phyloP scores from a whole-genome alignment of 2,113 vertebrate genomes.

The Perca schrenkii region DNA sequence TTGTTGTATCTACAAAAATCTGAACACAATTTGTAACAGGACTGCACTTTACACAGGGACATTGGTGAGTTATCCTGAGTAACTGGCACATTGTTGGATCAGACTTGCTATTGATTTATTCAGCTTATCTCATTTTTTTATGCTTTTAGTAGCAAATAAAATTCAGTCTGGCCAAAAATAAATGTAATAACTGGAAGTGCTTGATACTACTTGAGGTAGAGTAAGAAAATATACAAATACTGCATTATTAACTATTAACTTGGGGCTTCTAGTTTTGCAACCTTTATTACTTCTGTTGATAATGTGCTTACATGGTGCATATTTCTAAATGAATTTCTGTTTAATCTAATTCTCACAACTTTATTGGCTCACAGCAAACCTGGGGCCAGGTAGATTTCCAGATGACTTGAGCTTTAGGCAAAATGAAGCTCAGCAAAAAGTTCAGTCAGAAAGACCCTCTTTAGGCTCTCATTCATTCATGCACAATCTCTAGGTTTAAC shows the following conservation, averaged over 20 bases:
- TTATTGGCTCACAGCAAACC: constrained; percentile 15
- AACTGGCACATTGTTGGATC: background rate
- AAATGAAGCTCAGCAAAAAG: background rate
- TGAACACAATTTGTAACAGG: background rate
- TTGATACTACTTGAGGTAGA: background rate
- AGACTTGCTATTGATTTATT: background rate
- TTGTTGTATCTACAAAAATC: background rate
- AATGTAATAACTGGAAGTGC: background rate
- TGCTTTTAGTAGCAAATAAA: background rate
- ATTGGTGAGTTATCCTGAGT: background rate
- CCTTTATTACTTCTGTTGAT: background rate
- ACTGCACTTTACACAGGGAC: no score
- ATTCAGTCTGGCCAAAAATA: background rate
- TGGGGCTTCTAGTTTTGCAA: background rate
- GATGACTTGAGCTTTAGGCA: constrained; percentile 10
- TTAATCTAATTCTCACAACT: constrained; percentile 28
- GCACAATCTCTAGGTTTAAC: no score
- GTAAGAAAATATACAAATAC: background rate
- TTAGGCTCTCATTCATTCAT: no score
- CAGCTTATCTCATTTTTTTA: background rate
- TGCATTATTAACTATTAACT: background rate
- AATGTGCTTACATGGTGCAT: background rate
- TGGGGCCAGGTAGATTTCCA: constrained; percentile 6
- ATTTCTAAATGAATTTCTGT: constrained; percentile 6
- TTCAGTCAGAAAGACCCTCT: no score